Base-by-base conservation (phyloP, 1,140 invertebrate species). In the Chironomus tepperi region DNA sequence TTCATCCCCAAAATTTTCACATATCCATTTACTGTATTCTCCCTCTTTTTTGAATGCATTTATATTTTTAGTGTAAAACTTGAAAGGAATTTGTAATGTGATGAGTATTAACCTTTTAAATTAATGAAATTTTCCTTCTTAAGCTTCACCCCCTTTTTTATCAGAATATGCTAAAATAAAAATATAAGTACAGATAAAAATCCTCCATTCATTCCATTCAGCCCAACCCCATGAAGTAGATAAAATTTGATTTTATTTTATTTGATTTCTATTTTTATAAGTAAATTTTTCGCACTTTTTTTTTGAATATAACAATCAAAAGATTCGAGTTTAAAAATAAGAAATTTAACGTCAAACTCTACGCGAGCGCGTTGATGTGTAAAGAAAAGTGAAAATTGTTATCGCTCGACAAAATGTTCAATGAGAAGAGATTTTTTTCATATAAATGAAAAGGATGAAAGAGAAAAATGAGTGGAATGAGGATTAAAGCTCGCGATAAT, bases 21-120 rank as follows among this genome's bases (percentile, higher is more conserved):
- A 34, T 34, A 34, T 34, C 5, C 24, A 5, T 34, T 1, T 34
- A 34, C n/a, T n/a, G n/a, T 34, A 1, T 34, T 34, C 5, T 34
- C 5, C 24, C 24, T 5, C 24, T 34, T 2, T 34, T 34, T 34
- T 34, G 24, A 2, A 34, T 34, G 24, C 24, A 34, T 34, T 34
- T 34, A 34, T 1, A 34, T 34, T 34, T 34, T 34, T 34, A 2
- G 5, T 2, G 43, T 47, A 15, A 47, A 15, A 47, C 9, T n/a
- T n/a, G 47, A 57, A 57, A 57, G 47, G 47, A 57, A 57, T 57
- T 57, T 57, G 12, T 57, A 57, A 57, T 57, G 47, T 57, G 47
- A 57, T 57, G 47, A 57, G n/a, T 57, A n/a, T 57, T n/a, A 57
- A 57, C 47, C 47, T 57, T n/a, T 57, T 57, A 57, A 57, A n/a